Conservation (phyloP, 1,140 invertebrate genomes). For the Halotydeus destructor region DNA sequence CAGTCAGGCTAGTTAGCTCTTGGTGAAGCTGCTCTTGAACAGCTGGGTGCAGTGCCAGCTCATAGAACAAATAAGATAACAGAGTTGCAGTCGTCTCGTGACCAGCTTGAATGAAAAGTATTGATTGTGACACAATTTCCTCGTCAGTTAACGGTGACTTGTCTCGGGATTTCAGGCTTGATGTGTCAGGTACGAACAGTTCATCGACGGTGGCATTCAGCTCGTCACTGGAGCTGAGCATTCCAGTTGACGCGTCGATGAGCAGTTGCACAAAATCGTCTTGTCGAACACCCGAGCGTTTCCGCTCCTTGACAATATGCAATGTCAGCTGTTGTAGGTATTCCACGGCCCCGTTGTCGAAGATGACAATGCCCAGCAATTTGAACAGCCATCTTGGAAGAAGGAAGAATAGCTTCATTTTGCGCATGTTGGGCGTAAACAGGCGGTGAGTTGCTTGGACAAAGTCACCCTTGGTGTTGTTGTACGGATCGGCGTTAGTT, state of each 20-base stretch:
- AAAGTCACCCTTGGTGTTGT: constrained; percentile 23
- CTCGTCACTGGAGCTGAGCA: too few species aligned
- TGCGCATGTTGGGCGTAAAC: constrained; percentile 2
- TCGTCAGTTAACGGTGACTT: constrained; percentile 23
- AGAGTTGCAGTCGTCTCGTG: constrained; percentile 28
- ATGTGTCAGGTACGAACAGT: too few species aligned
- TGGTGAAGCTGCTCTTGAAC: constrained; percentile 27
- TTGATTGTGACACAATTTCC: constrained; percentile 39
- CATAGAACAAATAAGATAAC: constrained; percentile 27
- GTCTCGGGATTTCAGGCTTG: background rate
- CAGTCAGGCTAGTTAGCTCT: constrained; percentile 20
- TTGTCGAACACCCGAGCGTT: constrained; percentile 2
- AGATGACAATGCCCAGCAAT: constrained; percentile 9
- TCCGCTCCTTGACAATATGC: constrained; percentile 13
- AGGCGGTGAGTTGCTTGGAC: constrained; percentile 18
- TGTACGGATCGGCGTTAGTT: constrained; percentile 24
- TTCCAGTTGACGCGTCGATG: background rate
- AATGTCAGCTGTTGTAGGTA: constrained; percentile 13
- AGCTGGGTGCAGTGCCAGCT: constrained; percentile 27
- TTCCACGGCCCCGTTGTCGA: constrained; percentile 9
- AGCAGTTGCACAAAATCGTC: constrained; percentile 1
- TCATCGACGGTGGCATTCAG: too few species aligned
- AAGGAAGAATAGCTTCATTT: constrained; percentile 5
- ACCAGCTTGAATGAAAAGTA: constrained; percentile 27
- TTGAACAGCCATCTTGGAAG: constrained; percentile 9